These are phyloP conservation scores for Plebejus melissa DNA, from an alignment of 2,888 invertebrate species.

Conservation along the genomic window DNA sequence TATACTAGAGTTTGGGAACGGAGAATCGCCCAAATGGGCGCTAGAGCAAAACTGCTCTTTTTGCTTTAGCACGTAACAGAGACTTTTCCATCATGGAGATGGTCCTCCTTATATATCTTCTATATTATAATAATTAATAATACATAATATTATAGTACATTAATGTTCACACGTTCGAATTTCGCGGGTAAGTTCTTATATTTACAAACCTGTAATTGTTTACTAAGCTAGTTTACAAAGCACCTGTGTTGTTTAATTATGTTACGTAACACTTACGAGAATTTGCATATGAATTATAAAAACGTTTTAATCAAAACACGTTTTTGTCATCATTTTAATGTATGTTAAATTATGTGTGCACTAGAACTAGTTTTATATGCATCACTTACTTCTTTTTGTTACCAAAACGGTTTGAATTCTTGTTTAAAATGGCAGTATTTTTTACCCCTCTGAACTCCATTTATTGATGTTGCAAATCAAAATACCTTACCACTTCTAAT, in stretches of 20 bases:
- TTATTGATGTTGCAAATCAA: too few species aligned
- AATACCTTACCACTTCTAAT: too few species aligned
- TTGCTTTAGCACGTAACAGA: background rate
- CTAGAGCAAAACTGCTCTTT: background rate
- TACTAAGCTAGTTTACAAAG: background rate
- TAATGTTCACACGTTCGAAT: background rate
- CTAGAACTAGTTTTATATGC: constrained; percentile 11
- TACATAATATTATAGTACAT: too few species aligned
- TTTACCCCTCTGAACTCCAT: background rate
- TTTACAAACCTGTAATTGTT: background rate
- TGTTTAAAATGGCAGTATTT: background rate
- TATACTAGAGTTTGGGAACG: too few species aligned
- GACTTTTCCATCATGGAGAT: background rate
- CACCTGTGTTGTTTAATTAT: background rate
- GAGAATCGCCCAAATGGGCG: too few species aligned
- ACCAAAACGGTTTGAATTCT: background rate
- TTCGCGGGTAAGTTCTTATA: background rate
- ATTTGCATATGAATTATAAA: constrained; percentile 1
- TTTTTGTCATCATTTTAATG: background rate
- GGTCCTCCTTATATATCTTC: too few species aligned
- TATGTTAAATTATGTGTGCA: background rate
- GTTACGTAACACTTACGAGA: background rate
- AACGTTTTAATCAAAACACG: background rate
- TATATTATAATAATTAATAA: too few species aligned
- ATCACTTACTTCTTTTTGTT: constrained; percentile 12